Evolutionary conservation across 2,888 invertebrate species (phyloP).

Genomic region (Lepidochrysops patricia): DNA sequence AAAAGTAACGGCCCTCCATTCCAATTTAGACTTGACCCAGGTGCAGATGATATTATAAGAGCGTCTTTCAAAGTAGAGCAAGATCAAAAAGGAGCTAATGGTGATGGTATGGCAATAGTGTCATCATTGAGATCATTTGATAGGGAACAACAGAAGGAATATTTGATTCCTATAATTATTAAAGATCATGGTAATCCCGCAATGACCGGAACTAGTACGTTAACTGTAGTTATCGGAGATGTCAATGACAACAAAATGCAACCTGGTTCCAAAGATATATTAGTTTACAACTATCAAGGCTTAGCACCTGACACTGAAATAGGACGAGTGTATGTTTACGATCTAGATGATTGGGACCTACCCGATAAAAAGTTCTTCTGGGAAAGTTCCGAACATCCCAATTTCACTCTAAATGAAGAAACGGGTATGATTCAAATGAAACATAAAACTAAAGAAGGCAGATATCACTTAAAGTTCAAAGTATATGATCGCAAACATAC

Average conservation of each 20-base stretch:
- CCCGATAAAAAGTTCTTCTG: slow-evolving; percentile 98
- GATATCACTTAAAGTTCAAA: slow-evolving; percentile 85
- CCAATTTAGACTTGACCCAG: slow-evolving; percentile 93
- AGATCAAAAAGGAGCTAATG: slow-evolving; percentile 97
- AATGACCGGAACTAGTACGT: slow-evolving; percentile 95
- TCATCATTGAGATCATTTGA: slow-evolving; percentile 94
- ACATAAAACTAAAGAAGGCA: slow-evolving; percentile 92
- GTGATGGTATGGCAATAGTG: slow-evolving; percentile 98
- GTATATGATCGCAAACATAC: slow-evolving; percentile 96
- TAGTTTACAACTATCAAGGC: slow-evolving; percentile 96
- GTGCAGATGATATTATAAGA: slow-evolving; percentile 93
- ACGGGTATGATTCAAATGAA: slow-evolving; percentile 97
- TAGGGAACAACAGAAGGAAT: slow-evolving; percentile 96
- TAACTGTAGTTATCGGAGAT: slow-evolving; percentile 97
- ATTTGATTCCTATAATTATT: slow-evolving; percentile 96
- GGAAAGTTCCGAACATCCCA: slow-evolving; percentile 89
- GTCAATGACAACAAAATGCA: slow-evolving; percentile 99
- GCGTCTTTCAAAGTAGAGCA: slow-evolving; percentile 97
- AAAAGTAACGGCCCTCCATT: slow-evolving; percentile 98
- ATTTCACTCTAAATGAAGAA: slow-evolving; percentile 91
- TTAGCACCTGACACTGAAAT: slow-evolving; percentile 93
- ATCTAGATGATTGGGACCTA: slow-evolving; percentile 98
- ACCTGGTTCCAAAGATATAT: slow-evolving; percentile 96
- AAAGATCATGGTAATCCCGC: slow-evolving; percentile 97
- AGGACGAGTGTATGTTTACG: slow-evolving; percentile 96